phyloP scores from a whole-genome alignment of 2,797 vertebrate species.

The Lutjanus campechanus region DNA sequence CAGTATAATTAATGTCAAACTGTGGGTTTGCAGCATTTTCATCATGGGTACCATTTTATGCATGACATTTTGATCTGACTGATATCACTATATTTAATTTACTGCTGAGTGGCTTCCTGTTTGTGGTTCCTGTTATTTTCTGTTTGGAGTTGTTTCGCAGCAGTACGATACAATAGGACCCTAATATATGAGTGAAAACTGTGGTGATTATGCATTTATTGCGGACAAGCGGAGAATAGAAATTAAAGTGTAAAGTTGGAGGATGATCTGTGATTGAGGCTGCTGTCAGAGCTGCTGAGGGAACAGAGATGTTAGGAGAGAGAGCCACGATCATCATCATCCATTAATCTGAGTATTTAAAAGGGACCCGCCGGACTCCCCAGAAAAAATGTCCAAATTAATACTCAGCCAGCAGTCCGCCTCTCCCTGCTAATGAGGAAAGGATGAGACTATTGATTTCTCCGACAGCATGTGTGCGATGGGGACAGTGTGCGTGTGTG shows the following conservation, averaged over 20 bases:
- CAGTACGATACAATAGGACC: neutral
- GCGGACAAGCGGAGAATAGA: conserved; percentile 1
- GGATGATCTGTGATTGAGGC: conserved; percentile 38
- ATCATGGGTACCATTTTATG: neutral
- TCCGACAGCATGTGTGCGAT: neutral
- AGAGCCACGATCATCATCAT: conserved; percentile 54
- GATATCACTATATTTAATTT: neutral
- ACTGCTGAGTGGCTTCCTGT: neutral
- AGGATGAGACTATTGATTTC: conserved; percentile 66
- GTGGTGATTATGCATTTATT: conserved; percentile 13
- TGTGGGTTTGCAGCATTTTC: neutral
- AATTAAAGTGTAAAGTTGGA: conserved; percentile 25
- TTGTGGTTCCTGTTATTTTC: too few relatives aligned
- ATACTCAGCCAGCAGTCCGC: conserved; percentile 54
- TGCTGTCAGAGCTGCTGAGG: conserved; percentile 33
- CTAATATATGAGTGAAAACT: neutral
- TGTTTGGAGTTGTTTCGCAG: neutral
- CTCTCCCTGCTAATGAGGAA: conserved; percentile 63
- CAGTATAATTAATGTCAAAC: neutral
- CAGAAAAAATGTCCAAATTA: conserved; percentile 62
- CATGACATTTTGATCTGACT: neutral
- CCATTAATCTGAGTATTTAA: conserved; percentile 72
- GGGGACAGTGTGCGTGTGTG: neutral
- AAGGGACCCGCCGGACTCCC: conserved; percentile 42
- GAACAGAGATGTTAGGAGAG: conserved; percentile 47